Base-by-base conservation (phyloP, 1,140 invertebrate species). In the Aphelinus certus region DNA sequence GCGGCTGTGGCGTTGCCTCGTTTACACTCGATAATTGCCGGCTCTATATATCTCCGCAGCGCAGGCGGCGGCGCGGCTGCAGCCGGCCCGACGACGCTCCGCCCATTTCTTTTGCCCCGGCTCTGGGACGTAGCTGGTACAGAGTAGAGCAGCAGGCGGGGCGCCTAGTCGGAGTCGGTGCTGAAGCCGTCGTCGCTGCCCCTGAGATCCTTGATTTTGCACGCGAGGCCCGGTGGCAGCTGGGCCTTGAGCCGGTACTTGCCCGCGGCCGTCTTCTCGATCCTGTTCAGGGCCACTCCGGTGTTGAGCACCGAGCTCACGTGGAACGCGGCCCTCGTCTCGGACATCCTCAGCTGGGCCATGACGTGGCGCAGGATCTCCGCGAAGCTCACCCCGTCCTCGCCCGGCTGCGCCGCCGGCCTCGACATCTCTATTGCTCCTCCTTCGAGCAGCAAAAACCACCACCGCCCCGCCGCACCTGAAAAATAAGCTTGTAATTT, bases 291-390 rank as follows among this genome's bases (percentile, higher is more conserved):
- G 10, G 78, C 77, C 26, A 87, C 72, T 3, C 86, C 86, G 7
- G 73, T 49, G 47, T 81, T 78, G 7, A 88, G 78, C 42, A 86
- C 82, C 71, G 85, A 74, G 61, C 82, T 78, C 46, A 87, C 81
- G 76, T 76, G 72, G 43, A 77, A 77, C 9, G 80, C 76, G 1
- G 82, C 84, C 9, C 79, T 76, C 4, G 73, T 77, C 55, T 84
- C 76, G 9, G 81, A 80, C 51, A 83, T 73, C 7, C 79, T 76
- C 56, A 80, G 81, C 5, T 81, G 73, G 61, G 73, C 75, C 79
- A 84, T 53, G 45, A 88, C 86, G 70, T 87, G 81, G 2, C 75
- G 68, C n/a, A 87, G 78, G 72, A 88, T 87, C 10, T 74, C 77
- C 3, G 81, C 71, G 63, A 88, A 80, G 55, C 45, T 60, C 43